phyloP scores from a whole-genome alignment of 2,113 vertebrate species.

The Jacana jacana region DNA sequence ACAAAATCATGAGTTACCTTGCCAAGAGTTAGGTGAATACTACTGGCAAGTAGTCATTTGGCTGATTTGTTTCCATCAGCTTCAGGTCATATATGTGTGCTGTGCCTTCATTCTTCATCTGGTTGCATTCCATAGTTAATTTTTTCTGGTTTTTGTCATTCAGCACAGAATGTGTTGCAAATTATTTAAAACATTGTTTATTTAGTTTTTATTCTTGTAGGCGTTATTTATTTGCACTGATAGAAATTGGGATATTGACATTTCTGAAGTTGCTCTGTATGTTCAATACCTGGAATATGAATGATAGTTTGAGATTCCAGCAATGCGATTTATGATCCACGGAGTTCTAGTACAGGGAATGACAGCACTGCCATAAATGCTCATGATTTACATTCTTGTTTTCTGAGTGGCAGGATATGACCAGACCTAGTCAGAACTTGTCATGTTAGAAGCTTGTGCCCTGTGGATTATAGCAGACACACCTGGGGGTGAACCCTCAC shows the following conservation, averaged over 20 bases:
- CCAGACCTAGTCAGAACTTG: neutral
- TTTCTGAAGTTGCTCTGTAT: neutral
- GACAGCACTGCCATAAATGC: neutral
- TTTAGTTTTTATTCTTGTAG: neutral
- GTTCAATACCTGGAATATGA: neutral
- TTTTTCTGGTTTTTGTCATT: neutral
- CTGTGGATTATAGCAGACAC: neutral
- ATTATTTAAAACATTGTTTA: neutral
- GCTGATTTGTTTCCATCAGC: slow-evolving; percentile 37
- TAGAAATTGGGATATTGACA: neutral
- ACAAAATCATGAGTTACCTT: neutral
- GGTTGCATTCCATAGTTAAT: neutral
- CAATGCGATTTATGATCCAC: neutral
- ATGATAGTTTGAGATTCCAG: neutral
- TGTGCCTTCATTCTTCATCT: neutral
- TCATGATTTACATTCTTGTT: slow-evolving; percentile 20
- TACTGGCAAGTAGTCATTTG: neutral
- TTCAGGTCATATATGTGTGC: neutral
- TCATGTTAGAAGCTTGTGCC: neutral
- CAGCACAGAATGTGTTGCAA: neutral
- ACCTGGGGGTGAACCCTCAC: neutral
- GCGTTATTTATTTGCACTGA: neutral
- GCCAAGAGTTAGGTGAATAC: neutral
- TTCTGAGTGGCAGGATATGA: neutral
- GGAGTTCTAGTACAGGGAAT: neutral